phyloP scores from a whole-genome alignment of 2,888 invertebrate genomes.

The Cryptophagus acutangulus region DNA sequence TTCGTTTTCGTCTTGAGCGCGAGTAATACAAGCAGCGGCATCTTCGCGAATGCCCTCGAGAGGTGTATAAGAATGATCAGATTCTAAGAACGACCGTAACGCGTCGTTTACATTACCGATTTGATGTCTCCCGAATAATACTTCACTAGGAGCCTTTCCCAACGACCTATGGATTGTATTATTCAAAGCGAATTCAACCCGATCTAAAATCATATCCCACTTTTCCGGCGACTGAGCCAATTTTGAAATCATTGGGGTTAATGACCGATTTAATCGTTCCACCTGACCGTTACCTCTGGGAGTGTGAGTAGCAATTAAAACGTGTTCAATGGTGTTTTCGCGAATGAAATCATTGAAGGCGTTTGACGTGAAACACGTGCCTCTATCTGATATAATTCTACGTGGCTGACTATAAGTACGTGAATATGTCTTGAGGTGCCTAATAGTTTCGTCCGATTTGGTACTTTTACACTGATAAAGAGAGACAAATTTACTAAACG shows the following conservation, averaged over 20 bases:
- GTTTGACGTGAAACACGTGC: slow-evolving; percentile 18
- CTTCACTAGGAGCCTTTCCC: slow-evolving; percentile 26
- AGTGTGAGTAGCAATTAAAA: slow-evolving; percentile 19
- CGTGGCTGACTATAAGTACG: slow-evolving; percentile 16
- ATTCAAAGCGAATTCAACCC: slow-evolving; percentile 25
- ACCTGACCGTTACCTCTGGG: slow-evolving; percentile 25
- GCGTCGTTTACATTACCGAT: slow-evolving; percentile 22
- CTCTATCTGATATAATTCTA: slow-evolving; percentile 22
- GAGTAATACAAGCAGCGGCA: slow-evolving; percentile 4
- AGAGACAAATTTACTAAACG: slow-evolving; percentile 4
- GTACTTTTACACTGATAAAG: slow-evolving; percentile 6
- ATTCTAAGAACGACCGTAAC: slow-evolving; percentile 11
- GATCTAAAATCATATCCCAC: slow-evolving; percentile 20
- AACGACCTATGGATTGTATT: slow-evolving; percentile 30
- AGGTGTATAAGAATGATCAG: slow-evolving; percentile 3
- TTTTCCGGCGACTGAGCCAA: slow-evolving; percentile 10
- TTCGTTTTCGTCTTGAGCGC: background rate
- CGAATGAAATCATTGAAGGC: slow-evolving; percentile 17
- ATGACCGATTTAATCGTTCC: slow-evolving; percentile 19
- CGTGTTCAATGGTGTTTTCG: slow-evolving; percentile 14
- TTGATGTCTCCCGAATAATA: slow-evolving; percentile 33
- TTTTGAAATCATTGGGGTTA: slow-evolving; percentile 20
- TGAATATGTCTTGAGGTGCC: slow-evolving; percentile 7
- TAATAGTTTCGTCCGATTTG: slow-evolving; percentile 2
- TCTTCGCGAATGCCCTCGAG: slow-evolving; percentile 3